Evolutionary conservation across 37 sponge, comb jelly and placozoan genomes (phyloP), one percentile per base, ranked within the genome.

Genomic region (Ianthella basta): DNA sequence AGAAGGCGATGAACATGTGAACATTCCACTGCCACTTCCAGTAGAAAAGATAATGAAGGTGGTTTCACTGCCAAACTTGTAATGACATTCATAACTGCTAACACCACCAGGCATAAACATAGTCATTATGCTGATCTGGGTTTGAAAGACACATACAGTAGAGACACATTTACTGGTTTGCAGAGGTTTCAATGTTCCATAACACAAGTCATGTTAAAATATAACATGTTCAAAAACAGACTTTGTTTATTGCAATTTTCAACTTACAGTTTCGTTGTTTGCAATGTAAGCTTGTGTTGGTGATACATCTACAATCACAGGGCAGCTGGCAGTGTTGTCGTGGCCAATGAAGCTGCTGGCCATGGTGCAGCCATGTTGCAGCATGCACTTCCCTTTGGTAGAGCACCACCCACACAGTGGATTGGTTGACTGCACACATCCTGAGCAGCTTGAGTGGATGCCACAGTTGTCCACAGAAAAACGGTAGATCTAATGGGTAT

Each of bases 331-430:
- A 36, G 33, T 16, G 72, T 70, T 70, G 72, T 32, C 37, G 29
- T 70, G 72, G 37, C 30, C 34, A 16, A 16, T 32, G 72, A 32
- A 70, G 29, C 4, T 34, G 36, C 23, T 5, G 21, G 36, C 72
- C 32, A 6, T 70, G 33, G 37, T 27, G 72, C 72, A 70, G 21
- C 29, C 37, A 3, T 19, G 5, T 34, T 2, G 3, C 12, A 16
- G 36, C 36, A 24, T 32, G 36, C 72, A 70, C 5, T 35, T 2
- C 12, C 72, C 72, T 12, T 70, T 35, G 6, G 21, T 33, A 10
- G 72, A 29, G 36, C 72, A 70, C 72, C 72, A 70, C 36, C 72
- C 72, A 70, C 72, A 70, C 36, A 70, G 37, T 6, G 72, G 72
- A 33, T 70, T 29, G 36, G 36, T 12, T 19, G 72, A 70, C 20